These are phyloP conservation scores for Dendrolimus houi DNA, from an alignment of 2,888 invertebrate genomes.

Conservation along the genomic window DNA sequence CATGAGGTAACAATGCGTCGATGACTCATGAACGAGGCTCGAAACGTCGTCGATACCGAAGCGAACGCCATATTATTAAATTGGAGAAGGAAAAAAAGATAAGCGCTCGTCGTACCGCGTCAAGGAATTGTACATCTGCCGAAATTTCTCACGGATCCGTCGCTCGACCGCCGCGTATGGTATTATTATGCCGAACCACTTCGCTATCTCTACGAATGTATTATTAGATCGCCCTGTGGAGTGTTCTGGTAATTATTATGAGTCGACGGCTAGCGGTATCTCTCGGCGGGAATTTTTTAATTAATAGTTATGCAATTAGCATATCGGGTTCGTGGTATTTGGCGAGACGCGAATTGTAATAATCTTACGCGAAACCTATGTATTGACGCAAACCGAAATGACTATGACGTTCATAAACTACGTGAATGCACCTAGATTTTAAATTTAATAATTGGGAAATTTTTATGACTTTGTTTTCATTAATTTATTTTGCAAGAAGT, in stretches of 20 bases:
- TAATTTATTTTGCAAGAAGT: background rate
- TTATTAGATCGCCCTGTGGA: conserved; percentile 46
- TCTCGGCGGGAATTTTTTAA: conserved; percentile 49
- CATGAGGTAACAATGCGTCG: conserved; percentile 58
- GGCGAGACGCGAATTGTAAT: conserved; percentile 22
- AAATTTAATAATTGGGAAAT: too few species aligned
- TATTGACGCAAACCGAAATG: conserved; percentile 3
- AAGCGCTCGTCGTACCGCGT: conserved; percentile 68
- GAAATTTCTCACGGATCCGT: conserved; percentile 73
- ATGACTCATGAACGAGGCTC: conserved; percentile 61
- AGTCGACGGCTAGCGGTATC: conserved; percentile 60
- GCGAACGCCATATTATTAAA: conserved; percentile 63
- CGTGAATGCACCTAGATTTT: too few species aligned
- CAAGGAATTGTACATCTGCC: conserved; percentile 77
- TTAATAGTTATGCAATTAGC: conserved; percentile 52
- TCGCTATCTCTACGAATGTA: conserved; percentile 50
- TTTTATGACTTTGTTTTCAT: background rate
- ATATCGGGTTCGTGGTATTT: conserved; percentile 50
- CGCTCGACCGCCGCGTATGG: conserved; percentile 43
- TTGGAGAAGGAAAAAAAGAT: conserved; percentile 57
- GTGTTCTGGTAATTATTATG: conserved; percentile 54
- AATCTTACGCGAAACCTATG: conserved; percentile 22
- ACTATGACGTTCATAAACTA: too few species aligned
- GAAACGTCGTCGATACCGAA: conserved; percentile 50
- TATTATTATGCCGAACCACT: conserved; percentile 64